phyloP scores from a whole-genome alignment of 2,888 invertebrate species.

The Drosophila affinis region DNA sequence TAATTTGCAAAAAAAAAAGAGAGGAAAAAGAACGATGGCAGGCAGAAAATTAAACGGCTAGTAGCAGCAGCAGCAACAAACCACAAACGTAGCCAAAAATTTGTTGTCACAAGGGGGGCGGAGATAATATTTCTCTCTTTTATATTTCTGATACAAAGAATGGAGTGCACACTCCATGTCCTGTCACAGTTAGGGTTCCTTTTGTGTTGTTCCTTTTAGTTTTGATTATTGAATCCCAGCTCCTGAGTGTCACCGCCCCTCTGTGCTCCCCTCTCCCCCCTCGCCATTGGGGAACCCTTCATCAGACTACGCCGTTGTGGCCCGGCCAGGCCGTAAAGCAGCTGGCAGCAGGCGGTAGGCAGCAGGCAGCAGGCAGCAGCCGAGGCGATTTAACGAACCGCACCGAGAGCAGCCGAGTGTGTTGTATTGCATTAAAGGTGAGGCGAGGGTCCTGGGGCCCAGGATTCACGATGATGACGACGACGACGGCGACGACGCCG shows the following conservation, averaged over 20 bases:
- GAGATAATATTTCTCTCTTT: not conserved
- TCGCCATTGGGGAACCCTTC: conserved; percentile 2
- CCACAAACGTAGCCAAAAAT: not conserved
- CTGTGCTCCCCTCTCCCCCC: not conserved
- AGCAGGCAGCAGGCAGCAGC: conserved; percentile 19
- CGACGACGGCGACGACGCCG: not conserved
- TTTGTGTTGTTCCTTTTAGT: conserved; percentile 11
- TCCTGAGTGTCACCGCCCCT: too few relatives aligned
- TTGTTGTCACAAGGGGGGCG: too few relatives aligned
- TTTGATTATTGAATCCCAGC: not conserved
- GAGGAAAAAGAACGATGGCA: conserved; percentile 20
- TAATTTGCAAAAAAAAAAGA: conserved; percentile 67
- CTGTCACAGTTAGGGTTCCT: not conserved
- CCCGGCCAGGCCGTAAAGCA: conserved; percentile 28
- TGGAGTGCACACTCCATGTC: not conserved
- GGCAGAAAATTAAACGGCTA: not conserved
- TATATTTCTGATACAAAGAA: not conserved
- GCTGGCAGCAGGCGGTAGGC: conserved; percentile 9
- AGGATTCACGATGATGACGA: conserved; percentile 19
- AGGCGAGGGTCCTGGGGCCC: conserved; percentile 15
- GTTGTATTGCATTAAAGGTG: conserved; percentile 76
- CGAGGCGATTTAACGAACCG: conserved; percentile 75
- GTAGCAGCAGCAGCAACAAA: not conserved
- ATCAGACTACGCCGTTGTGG: conserved; percentile 19
- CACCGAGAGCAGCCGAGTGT: conserved; percentile 74